A percentile compares a stretch with the other conserved stretches of the same genome.
These are phyloP conservation scores for Pocillopora verrucosa DNA, from an alignment of 64 coral and sea anemone genomes.

Conservation along the genomic window DNA sequence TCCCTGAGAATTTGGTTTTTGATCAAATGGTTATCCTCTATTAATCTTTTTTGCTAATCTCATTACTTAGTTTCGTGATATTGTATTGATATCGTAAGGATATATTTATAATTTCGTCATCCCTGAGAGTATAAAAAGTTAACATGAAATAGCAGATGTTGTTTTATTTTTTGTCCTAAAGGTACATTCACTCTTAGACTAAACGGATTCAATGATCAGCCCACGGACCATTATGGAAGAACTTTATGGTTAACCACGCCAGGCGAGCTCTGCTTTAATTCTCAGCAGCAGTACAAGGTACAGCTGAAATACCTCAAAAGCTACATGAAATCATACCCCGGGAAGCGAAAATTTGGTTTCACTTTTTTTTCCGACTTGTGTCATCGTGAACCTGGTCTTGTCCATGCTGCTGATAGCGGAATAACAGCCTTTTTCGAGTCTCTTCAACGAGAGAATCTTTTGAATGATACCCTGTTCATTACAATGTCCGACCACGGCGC, in stretches of 20 bases:
- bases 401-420: conserved; percentile 40
- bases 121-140: too few species aligned
- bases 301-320: conserved; percentile 17
- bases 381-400: conserved; percentile 38
- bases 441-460: conserved; percentile 42
- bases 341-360: conserved; percentile 61
- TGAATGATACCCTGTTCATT: conserved; percentile 75
- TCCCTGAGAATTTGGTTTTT: too few species aligned
- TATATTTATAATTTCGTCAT: too few species aligned
- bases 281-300: not conserved
- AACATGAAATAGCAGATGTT: not conserved
- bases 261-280: not conserved
- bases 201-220: conserved; percentile 50
- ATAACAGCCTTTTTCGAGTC: conserved; percentile 31
- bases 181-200: conserved; percentile 42
- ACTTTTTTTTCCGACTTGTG: conserved; percentile 54
- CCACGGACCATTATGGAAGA: conserved; percentile 51
- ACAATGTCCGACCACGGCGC: conserved; percentile 65
- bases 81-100: too few species aligned
- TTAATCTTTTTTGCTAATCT: too few species aligned
- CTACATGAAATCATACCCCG: conserved; percentile 53
- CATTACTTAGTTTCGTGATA: too few species aligned
- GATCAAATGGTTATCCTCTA: too few species aligned
- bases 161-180: not conserved
- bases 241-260: too few species aligned